These are phyloP conservation scores for Trichopria drosophilae DNA, from an alignment of 2,888 invertebrate species.

Conservation along the genomic window DNA sequence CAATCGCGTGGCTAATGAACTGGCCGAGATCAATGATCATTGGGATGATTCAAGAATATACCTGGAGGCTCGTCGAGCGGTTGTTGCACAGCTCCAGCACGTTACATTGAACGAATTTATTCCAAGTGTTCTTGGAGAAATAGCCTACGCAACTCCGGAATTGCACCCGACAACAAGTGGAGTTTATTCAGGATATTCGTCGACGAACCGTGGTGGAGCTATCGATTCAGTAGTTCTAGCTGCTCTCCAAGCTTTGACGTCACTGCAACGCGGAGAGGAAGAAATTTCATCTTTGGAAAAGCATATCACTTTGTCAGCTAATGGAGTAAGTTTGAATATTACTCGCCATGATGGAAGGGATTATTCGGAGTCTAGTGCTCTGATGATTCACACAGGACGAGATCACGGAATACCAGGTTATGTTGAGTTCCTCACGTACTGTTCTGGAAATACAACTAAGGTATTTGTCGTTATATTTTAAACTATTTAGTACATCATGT, in stretches of 20 bases:
- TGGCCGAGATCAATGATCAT: slow-evolving; percentile 72
- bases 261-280: slow-evolving; percentile 71
- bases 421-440: slow-evolving; percentile 68
- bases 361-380: slow-evolving; percentile 49
- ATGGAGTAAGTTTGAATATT: slow-evolving; percentile 64
- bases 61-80: slow-evolving; percentile 73
- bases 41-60: slow-evolving; percentile 81
- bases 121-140: slow-evolving; percentile 75
- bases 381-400: slow-evolving; percentile 68
- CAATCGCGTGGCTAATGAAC: slow-evolving; percentile 74
- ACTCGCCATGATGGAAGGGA: slow-evolving; percentile 37
- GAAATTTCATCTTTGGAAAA: slow-evolving; percentile 62
- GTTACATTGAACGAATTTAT: slow-evolving; percentile 83
- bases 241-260: slow-evolving; percentile 72
- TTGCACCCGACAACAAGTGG: slow-evolving; percentile 69
- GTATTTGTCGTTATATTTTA: no score
- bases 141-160: slow-evolving; percentile 67
- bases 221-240: slow-evolving; percentile 78
- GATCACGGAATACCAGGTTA: slow-evolving; percentile 84
- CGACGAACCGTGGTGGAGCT: slow-evolving; percentile 76
- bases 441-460: slow-evolving; percentile 40
- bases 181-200: slow-evolving; percentile 80
- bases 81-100: slow-evolving; percentile 79
- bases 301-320: slow-evolving; percentile 68
- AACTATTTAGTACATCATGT: no score